Base-by-base conservation (phyloP, 1,140 invertebrate species). In the Drosophila triauraria region DNA sequence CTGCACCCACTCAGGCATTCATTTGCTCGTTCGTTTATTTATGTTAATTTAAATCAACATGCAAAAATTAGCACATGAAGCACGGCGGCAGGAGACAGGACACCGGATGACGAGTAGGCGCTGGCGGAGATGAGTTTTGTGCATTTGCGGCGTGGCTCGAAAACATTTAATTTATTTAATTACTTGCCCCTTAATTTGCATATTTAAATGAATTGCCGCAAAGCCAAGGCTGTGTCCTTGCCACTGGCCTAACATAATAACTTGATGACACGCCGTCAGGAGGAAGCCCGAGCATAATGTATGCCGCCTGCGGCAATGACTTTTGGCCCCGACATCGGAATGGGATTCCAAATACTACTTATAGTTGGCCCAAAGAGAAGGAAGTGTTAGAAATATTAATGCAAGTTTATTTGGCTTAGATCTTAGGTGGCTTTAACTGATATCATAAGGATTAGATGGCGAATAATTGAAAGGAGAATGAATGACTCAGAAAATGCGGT, bases 41-140 rank as follows among this genome's bases (percentile, higher is more conserved):
- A 78, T 78, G 75, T 78, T 78, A 78, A 78, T 78, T 78, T 78
- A 78, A 78, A 78, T 78, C 75, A 78, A 78, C 75, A 78, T 78
- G 75, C 75, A 78, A 78, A 78, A 78, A 78, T 78, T 78, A 78
- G 75, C 75, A 78, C 75, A 78, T 78, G 75, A 77, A 68, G 68
- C 64, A 68, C 27, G 32, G 42, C 10, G 58, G 68, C 42, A 40
- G 20, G 35, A 30, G 50, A 35, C 43, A n/a, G 44, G 8, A 23
- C 13, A 56, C 53, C 53, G 35, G 53, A 23, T 32, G 69, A 42
- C 40, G 65, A 35, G 51, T 42, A 20, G 68, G 70, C 53, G 58
- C 27, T 9, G 67, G n/a, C 44, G 44, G 67, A 59, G 69, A 59
- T 72, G 56, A 72, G 69, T 71, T 72, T 71, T 74, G 70, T 72